These are phyloP conservation scores for Leptocoma aspasia DNA, from an alignment of 2,113 vertebrate species.

Conservation along the genomic window DNA sequence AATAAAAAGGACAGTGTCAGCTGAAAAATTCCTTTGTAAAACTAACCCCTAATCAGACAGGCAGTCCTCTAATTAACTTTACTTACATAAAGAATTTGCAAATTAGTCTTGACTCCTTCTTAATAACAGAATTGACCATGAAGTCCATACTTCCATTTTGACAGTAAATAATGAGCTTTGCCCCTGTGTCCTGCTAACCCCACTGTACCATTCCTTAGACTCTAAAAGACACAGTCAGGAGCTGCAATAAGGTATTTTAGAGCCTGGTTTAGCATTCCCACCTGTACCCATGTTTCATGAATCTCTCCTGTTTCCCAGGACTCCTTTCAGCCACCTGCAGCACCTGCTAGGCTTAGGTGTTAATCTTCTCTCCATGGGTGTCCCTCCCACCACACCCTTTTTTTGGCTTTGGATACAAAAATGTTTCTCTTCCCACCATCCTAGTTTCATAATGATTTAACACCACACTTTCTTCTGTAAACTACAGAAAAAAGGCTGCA, in stretches of 20 bases:
- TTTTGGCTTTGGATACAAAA: neutral
- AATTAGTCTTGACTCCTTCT: neutral
- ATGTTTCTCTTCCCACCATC: neutral
- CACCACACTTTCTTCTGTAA: neutral
- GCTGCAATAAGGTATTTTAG: neutral
- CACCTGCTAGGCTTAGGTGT: neutral
- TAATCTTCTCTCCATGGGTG: neutral
- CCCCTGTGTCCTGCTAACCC: neutral
- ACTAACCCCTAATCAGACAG: neutral
- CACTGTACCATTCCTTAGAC: neutral
- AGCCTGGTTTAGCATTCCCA: neutral
- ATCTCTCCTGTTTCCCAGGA: neutral
- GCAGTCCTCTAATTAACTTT: neutral
- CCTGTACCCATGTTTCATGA: rapidly evolving
- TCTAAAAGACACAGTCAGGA: neutral
- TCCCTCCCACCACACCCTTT: neutral
- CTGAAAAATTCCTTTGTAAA: neutral
- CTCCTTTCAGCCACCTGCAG: neutral
- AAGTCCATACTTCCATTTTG: neutral
- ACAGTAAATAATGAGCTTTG: neutral
- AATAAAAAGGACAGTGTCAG: neutral
- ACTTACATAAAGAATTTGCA: neutral
- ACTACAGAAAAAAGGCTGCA: neutral
- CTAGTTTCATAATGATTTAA: neutral
- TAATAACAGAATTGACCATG: neutral